Evolutionary conservation across 2,113 vertebrate genomes (phyloP).

Genomic region (Gopherus flavomarginatus): DNA sequence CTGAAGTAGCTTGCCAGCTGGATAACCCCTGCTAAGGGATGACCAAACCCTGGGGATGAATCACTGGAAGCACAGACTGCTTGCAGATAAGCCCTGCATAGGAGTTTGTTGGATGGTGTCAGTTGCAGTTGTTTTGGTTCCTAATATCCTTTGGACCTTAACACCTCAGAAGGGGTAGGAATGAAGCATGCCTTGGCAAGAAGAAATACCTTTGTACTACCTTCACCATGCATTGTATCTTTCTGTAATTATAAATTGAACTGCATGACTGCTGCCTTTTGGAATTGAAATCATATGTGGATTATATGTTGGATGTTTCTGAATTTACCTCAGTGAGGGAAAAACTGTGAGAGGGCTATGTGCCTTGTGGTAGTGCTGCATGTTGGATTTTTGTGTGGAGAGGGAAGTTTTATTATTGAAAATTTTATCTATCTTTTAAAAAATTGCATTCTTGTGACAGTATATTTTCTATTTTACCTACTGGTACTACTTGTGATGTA

Average conservation of each 20-base stretch:
- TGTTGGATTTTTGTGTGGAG: not conserved
- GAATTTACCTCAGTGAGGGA: not conserved
- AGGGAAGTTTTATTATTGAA: not conserved
- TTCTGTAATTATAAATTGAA: not conserved
- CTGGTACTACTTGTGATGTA: not conserved
- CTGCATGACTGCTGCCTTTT: not conserved
- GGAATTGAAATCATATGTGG: not conserved
- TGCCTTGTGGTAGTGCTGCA: not conserved
- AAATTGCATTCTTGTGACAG: fast-evolving
- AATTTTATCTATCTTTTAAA: not conserved
- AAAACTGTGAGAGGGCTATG: not conserved
- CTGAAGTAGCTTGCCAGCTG: not conserved
- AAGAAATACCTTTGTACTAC: not conserved
- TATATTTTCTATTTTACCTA: not conserved
- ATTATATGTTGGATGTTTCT: not conserved
- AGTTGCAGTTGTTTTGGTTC: no score
- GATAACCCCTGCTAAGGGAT: not conserved
- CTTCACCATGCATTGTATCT: not conserved
- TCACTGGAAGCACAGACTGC: not conserved
- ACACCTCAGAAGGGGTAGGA: no score
- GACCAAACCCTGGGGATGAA: not conserved
- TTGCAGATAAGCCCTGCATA: not conserved
- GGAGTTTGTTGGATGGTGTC: no score
- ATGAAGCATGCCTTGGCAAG: no score
- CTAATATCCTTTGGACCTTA: no score